A percentile compares a stretch with the other conserved stretches of the same genome.
These are phyloP conservation scores for Diacarnus erythraeanus DNA, from an alignment of 37 sponge, comb jelly and placozoan species.

Conservation along the genomic window DNA sequence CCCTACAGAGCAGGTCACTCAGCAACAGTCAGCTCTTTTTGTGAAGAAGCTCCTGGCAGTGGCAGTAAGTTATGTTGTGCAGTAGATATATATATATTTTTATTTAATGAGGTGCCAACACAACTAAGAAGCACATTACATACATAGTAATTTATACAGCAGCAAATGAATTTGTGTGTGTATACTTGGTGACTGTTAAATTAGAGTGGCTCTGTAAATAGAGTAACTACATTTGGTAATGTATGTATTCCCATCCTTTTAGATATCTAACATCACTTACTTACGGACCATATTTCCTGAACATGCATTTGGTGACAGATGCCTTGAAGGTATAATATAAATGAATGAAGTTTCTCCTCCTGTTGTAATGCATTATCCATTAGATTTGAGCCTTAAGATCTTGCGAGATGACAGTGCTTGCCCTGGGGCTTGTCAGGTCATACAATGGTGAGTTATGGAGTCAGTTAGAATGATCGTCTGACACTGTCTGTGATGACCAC, in stretches of 20 bases:
- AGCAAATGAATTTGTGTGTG: no score
- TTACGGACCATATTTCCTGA: conserved; percentile 88
- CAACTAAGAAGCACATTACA: no score
- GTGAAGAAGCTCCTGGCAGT: conserved; percentile 96
- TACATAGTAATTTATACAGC: no score
- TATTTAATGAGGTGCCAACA: background rate
- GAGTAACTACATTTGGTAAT: background rate
- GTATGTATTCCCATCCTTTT: background rate
- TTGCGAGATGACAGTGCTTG: conserved; percentile 89
- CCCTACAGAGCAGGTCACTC: conserved; percentile 83
- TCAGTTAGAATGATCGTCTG: no score
- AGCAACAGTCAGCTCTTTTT: conserved; percentile 92
- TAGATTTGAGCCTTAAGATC: conserved; percentile 90
- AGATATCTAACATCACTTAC: conserved; percentile 89
- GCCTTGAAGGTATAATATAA: conserved; percentile 83
- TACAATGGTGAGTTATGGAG: conserved; percentile 15
- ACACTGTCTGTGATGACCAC: no score
- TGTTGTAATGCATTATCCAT: background rate
- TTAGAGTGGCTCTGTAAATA: no score
- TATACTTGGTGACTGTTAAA: no score
- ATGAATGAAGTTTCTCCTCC: background rate
- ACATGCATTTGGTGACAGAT: conserved; percentile 91
- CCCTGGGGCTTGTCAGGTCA: conserved; percentile 92
- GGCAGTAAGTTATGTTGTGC: conserved; percentile 49
- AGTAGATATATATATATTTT: background rate